Conservation (phyloP, 2,888 invertebrate species). For the Baccha elongata region DNA sequence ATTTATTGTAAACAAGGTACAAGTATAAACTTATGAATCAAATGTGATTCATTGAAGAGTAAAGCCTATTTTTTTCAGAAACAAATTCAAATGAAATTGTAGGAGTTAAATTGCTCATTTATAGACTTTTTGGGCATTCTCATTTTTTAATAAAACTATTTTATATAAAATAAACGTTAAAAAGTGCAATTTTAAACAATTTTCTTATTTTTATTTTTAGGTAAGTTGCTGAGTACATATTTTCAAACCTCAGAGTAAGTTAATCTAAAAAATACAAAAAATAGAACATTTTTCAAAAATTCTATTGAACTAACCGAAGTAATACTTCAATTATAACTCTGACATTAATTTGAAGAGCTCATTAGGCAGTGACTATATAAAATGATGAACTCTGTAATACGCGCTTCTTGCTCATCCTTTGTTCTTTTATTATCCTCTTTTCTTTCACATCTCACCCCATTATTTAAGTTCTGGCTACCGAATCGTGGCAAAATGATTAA, state of each 20-base stretch:
- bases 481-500: slow-evolving; percentile 61
- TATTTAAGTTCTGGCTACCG: slow-evolving; percentile 26
- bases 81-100: too few species aligned
- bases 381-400: background rate
- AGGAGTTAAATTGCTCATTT: too few species aligned
- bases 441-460: background rate
- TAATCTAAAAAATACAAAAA: too few species aligned
- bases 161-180: too few species aligned
- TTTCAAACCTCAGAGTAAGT: background rate
- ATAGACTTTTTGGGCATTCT: too few species aligned
- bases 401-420: slow-evolving; percentile 16
- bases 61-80: too few species aligned
- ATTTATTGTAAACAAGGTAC: too few species aligned
- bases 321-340: background rate
- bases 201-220: slow-evolving; percentile 22
- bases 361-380: slow-evolving; percentile 35
- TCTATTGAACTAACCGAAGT: too few species aligned
- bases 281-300: background rate
- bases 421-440: slow-evolving; percentile 30
- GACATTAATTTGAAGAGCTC: slow-evolving; percentile 56
- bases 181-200: background rate
- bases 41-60: too few species aligned
- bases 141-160: too few species aligned
- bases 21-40: too few species aligned
- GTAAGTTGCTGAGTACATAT: slow-evolving; percentile 12